phyloP scores from a whole-genome alignment of 2,888 invertebrate species.

The Orthosia incerta region DNA sequence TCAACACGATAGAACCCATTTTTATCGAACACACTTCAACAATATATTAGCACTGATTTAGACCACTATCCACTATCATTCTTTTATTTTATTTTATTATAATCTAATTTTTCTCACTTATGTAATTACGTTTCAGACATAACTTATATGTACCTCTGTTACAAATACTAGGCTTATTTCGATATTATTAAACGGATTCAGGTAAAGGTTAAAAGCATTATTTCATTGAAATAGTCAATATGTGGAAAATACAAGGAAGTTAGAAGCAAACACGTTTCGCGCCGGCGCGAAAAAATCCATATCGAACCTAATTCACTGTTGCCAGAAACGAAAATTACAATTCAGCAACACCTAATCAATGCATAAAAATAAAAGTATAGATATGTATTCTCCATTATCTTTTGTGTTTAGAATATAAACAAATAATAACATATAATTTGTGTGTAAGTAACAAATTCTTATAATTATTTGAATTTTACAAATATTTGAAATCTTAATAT shows the following conservation, averaged over 20 bases:
- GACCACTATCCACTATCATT: constrained; percentile 64
- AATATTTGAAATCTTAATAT: not conserved
- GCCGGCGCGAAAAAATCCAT: constrained; percentile 91
- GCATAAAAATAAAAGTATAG: not conserved
- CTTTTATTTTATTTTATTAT: constrained; percentile 20
- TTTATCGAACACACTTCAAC: constrained; percentile 66
- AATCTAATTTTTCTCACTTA: constrained; percentile 46
- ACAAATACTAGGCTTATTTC: constrained; percentile 11
- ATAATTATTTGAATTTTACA: not conserved
- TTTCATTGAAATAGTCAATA: constrained; percentile 35
- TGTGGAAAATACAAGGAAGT: constrained; percentile 60
- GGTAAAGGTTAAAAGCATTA: constrained; percentile 38
- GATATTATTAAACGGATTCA: constrained; percentile 17
- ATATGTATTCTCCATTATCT: not conserved
- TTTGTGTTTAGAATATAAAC: not conserved
- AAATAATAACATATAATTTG: not conserved
- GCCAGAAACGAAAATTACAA: constrained; percentile 50
- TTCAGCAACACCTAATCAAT: not conserved
- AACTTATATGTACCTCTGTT: constrained; percentile 8
- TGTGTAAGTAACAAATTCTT: not conserved
- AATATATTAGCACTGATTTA: constrained; percentile 64
- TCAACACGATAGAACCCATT: constrained; percentile 94
- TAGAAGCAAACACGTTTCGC: constrained; percentile 81
- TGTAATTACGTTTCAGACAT: constrained; percentile 49
- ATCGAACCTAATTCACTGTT: constrained; percentile 60